phyloP scores from a whole-genome alignment of 2,113 vertebrate species.

The Calidris pygmaea region DNA sequence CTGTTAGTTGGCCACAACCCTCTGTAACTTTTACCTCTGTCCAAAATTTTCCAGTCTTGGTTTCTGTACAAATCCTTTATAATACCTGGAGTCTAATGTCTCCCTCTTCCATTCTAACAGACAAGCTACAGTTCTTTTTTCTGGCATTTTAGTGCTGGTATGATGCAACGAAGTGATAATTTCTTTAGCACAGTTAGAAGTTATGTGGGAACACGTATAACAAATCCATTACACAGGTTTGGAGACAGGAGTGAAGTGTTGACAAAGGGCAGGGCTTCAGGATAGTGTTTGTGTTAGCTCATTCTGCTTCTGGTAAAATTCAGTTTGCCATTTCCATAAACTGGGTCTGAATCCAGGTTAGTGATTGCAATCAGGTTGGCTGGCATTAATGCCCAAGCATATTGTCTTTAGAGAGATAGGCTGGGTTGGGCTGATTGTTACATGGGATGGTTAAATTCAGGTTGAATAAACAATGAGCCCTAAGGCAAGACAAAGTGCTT shows the following conservation, averaged over 20 bases:
- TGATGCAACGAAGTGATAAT: slow-evolving; percentile 6
- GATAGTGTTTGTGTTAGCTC: slow-evolving; percentile 57
- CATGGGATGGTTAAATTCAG: slow-evolving; percentile 31
- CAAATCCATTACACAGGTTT: slow-evolving; percentile 35
- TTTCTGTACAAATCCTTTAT: neutral
- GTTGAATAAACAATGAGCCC: slow-evolving; percentile 39
- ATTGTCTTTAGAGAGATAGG: slow-evolving; percentile 28
- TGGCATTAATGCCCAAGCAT: neutral
- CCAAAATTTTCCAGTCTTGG: neutral
- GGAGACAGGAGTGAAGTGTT: slow-evolving; percentile 61
- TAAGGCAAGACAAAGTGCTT: slow-evolving; percentile 3
- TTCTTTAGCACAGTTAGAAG: slow-evolving; percentile 12
- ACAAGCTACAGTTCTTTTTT: neutral
- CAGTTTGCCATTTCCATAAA: slow-evolving; percentile 36
- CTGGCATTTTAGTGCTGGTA: neutral
- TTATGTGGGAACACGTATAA: slow-evolving; percentile 51
- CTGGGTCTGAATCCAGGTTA: slow-evolving; percentile 37
- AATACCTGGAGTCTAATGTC: neutral
- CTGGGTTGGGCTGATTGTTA: slow-evolving; percentile 17
- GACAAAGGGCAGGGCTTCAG: slow-evolving; percentile 68
- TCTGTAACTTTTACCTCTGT: neutral
- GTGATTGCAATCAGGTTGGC: slow-evolving; percentile 20
- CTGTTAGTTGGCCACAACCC: neutral
- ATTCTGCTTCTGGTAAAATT: slow-evolving; percentile 49
- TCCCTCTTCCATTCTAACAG: neutral